Evolutionary conservation across 2,797 vertebrate genomes (phyloP).

Genomic region (Peromyscus eremicus): DNA sequence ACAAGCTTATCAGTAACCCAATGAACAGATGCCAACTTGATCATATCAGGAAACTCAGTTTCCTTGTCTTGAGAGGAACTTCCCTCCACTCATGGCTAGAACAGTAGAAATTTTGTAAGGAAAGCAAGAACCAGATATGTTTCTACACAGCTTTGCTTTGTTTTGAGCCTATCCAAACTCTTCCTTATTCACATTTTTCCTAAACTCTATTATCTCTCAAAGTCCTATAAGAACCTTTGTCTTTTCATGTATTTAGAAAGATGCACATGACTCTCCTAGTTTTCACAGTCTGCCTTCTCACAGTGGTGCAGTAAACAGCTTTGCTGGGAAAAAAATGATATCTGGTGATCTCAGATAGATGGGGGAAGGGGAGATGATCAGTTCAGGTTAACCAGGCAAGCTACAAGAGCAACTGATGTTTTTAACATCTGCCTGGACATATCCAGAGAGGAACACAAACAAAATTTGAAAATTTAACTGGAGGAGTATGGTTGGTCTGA

Average conservation of each 20-base stretch:
- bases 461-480: not conserved
- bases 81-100: not conserved
- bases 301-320: not conserved
- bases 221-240: conserved; percentile 35
- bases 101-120: not conserved
- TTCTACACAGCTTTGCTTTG: conserved; percentile 20
- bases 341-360: not conserved
- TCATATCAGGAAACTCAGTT: not conserved
- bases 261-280: not conserved
- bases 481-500: not conserved
- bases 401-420: not conserved
- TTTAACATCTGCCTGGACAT: conserved; percentile 26
- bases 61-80: not conserved
- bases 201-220: conserved; percentile 37
- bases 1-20: not conserved
- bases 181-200: conserved; percentile 67
- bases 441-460: not conserved
- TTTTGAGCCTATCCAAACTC: conserved; percentile 61
- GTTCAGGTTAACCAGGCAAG: not conserved
- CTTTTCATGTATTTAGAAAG: conserved; percentile 49
- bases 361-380: not conserved
- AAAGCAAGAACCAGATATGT: not conserved
- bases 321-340: conserved; percentile 33
- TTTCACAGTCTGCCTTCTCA: not conserved
- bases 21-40: not conserved